Evolutionary conservation across 2,113 vertebrate genomes (phyloP).

Genomic region (Macroglossus sobrinus): DNA sequence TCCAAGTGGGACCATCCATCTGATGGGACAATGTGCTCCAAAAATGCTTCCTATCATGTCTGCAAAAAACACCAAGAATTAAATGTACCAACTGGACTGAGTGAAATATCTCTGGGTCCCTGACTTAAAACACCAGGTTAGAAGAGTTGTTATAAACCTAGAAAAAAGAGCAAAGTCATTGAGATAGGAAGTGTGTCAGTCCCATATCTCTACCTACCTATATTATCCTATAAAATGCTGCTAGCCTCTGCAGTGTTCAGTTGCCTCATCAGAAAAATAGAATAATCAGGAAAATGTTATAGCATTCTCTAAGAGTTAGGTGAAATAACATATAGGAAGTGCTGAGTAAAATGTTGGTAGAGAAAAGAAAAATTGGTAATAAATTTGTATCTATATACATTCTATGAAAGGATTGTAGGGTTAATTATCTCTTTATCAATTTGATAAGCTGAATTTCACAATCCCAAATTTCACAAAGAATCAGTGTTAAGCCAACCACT

Average conservation of each 20-base stretch:
- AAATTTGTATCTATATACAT: background rate
- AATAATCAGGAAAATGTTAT: background rate
- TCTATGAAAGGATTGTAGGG: background rate
- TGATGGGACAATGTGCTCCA: background rate
- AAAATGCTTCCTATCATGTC: background rate
- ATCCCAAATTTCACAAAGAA: background rate
- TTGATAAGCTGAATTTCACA: background rate
- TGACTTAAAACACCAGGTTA: background rate
- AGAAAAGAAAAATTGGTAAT: slow-evolving; percentile 15
- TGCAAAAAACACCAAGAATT: background rate
- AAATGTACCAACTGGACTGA: background rate
- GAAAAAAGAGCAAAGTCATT: background rate
- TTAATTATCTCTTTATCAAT: background rate
- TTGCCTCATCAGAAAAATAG: background rate
- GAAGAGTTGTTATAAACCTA: background rate
- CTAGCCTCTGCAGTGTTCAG: background rate
- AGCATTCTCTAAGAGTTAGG: background rate
- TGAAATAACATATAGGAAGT: background rate
- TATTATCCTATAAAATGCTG: background rate
- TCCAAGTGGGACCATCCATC: background rate
- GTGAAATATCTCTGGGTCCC: background rate
- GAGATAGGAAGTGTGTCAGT: background rate
- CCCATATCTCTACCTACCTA: background rate
- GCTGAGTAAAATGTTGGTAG: background rate
- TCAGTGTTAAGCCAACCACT: background rate